Evolutionary conservation across 23 tunicate species (phyloP), one percentile per base, ranked within the genome.

Genomic region (Halocynthia aurantium): DNA sequence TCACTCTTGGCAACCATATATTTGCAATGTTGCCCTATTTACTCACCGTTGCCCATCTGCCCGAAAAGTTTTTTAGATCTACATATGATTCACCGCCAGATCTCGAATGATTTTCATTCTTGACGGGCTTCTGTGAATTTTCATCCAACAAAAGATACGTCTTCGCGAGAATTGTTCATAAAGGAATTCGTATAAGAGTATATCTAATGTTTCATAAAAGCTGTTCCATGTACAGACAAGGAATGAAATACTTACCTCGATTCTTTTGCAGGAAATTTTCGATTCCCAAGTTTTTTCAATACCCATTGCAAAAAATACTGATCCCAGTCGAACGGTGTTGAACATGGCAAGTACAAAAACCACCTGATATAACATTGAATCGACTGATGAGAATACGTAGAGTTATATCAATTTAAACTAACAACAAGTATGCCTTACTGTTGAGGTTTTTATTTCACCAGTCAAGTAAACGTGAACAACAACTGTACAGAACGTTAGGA

Each of bases 261-360:
- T 90, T 51, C 96, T 81, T 51, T 81, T 53, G 56, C 81, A 51
- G 44, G 81, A 80, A 44, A 84, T 81, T 44, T 5, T 65, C 8
- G 86, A 22, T 75, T 90, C 86, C 11, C 81, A 69, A n/a, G 81
- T 55, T 31, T 82, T 75, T 70, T 84, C 90, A 18, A 81, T 50
- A 52, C 75, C 86, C 19, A 60, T 6, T 7, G 89, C 83, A 81
- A 84, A 84, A 61, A 90, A 58, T 10, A 69, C 86, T 31, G 85
- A 52, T 50, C 82, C 52, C 19, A 71, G 8, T 15, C 96, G 83
- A 51, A 90, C 53, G 7, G 71, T 70, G 52, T 71, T 76, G 61
- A 57, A 84, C 65, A 84, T 55, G 2, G 87, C 96, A 15, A 90
- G 51, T 0, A 78, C 86, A 22, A 67, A 52, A 53, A 90, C 81